phyloP scores from a whole-genome alignment of 2,797 vertebrate genomes.

The Protonibea diacanthus region DNA sequence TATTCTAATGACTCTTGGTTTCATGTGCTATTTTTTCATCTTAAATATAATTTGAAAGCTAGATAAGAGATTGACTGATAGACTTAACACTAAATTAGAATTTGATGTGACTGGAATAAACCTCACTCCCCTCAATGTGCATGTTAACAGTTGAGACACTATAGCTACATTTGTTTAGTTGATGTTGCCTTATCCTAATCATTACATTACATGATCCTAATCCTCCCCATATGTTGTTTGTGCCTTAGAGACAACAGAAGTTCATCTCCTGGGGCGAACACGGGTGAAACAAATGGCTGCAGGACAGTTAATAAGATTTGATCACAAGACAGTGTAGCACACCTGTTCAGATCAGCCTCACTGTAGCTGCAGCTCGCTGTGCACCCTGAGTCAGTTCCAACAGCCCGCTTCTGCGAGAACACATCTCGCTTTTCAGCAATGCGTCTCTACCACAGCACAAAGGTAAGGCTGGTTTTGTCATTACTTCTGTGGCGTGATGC shows the following conservation, averaged over 20 bases:
- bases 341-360: conserved; percentile 49
- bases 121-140: not conserved
- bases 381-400: not conserved
- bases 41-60: not conserved
- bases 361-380: not conserved
- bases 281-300: conserved; percentile 37
- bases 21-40: not conserved
- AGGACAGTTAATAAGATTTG: conserved; percentile 65
- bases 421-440: conserved; percentile 26
- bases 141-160: not conserved
- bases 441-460: conserved; percentile 65
- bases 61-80: not conserved
- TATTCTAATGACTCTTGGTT: not conserved
- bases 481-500: not conserved
- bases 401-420: not conserved
- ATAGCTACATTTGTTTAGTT: conserved; percentile 2
- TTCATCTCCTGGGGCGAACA: conserved; percentile 33
- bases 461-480: conserved; percentile 59
- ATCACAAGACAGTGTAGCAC: conserved; percentile 33
- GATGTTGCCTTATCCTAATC: conserved; percentile 11
- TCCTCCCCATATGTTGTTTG: conserved; percentile 39
- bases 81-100: not conserved
- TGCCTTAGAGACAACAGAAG: conserved; percentile 52
- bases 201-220: conserved; percentile 28
- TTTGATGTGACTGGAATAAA: not conserved